phyloP scores from a whole-genome alignment of 2,888 invertebrate species.

The Lottia scabra region DNA sequence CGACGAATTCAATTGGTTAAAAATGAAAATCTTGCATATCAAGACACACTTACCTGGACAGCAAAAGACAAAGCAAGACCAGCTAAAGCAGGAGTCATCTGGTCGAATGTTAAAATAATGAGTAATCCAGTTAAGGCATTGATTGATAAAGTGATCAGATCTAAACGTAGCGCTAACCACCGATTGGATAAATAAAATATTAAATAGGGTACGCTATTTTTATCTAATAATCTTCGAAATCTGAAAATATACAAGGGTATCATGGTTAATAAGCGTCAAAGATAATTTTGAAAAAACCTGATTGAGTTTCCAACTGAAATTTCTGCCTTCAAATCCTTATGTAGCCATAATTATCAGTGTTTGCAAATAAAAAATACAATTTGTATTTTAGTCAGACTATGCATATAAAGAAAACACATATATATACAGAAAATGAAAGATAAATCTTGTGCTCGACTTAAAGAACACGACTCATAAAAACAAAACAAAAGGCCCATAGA shows the following conservation, averaged over 20 bases:
- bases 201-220: conserved; percentile 71
- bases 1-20: too few relatives aligned
- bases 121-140: conserved; percentile 47
- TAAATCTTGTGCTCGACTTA: too few relatives aligned
- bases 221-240: conserved; percentile 72
- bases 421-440: too few relatives aligned
- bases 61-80: conserved; percentile 76
- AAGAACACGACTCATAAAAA: not conserved
- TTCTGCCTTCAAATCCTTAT: too few relatives aligned
- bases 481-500: too few relatives aligned
- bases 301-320: too few relatives aligned
- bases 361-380: too few relatives aligned
- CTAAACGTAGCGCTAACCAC: conserved; percentile 72
- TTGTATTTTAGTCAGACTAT: too few relatives aligned
- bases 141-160: conserved; percentile 57
- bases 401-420: too few relatives aligned
- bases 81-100: conserved; percentile 72
- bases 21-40: too few relatives aligned
- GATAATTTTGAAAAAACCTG: not conserved
- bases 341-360: too few relatives aligned
- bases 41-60: conserved; percentile 67
- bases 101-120: conserved; percentile 45
- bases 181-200: conserved; percentile 72
- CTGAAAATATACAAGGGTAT: conserved; percentile 57
- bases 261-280: not conserved